phyloP scores from a whole-genome alignment of 2,113 vertebrate genomes.

The Odocoileus hemionus region DNA sequence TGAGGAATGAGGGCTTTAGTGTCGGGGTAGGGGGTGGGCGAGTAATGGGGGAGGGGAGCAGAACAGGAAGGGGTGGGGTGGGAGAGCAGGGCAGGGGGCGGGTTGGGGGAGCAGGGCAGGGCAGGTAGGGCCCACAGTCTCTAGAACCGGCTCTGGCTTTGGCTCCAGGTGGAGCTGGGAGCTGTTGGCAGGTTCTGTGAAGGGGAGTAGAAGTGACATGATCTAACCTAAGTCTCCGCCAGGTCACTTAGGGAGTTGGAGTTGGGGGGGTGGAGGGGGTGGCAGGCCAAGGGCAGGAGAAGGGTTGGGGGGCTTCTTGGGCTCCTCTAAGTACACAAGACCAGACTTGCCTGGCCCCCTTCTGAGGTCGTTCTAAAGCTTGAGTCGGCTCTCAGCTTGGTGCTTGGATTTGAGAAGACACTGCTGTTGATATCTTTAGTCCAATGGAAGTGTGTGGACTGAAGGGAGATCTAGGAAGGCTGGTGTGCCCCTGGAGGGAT shows the following conservation, averaged over 20 bases:
- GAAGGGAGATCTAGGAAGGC: neutral
- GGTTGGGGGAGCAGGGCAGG: neutral
- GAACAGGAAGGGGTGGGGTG: neutral
- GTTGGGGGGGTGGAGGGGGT: accelerated
- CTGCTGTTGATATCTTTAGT: accelerated
- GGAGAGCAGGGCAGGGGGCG: neutral
- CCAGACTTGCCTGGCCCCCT: neutral
- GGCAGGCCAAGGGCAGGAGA: neutral
- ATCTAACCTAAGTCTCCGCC: neutral
- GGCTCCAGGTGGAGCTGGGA: neutral
- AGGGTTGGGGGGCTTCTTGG: too few species aligned
- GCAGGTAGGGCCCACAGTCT: neutral
- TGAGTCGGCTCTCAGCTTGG: neutral
- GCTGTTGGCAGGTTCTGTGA: neutral
- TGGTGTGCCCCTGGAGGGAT: too few species aligned
- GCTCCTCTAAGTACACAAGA: neutral
- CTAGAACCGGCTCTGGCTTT: neutral
- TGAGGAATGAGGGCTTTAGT: neutral
- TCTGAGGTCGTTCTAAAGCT: neutral
- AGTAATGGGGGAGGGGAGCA: neutral
- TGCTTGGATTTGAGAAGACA: neutral
- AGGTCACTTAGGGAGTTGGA: neutral
- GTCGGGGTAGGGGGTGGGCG: neutral
- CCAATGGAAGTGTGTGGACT: too few species aligned
- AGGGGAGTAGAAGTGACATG: neutral